phyloP scores from a whole-genome alignment of 2,888 invertebrate genomes.

The Sycophila texana region DNA sequence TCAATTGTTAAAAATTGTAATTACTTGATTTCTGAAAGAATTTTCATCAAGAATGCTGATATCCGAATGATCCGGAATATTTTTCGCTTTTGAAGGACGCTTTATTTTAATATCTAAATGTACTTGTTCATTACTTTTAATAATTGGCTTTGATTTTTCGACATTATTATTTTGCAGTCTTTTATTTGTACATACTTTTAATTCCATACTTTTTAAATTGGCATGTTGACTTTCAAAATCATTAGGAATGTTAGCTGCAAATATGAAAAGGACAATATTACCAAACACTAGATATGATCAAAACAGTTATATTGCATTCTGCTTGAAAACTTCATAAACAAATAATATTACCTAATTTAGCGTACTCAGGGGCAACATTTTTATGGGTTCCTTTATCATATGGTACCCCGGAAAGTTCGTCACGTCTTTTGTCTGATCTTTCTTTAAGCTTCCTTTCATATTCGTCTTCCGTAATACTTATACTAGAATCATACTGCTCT shows the following conservation, averaged over 20 bases:
- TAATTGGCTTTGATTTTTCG: constrained; percentile 46
- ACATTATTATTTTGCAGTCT: neutral
- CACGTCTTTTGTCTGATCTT: neutral
- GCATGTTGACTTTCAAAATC: neutral
- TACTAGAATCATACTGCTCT: constrained; percentile 58
- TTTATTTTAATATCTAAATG: constrained; percentile 36
- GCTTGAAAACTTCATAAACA: too few species aligned
- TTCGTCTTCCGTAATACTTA: constrained; percentile 63
- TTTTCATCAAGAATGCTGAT: constrained; percentile 27
- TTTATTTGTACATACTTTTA: neutral
- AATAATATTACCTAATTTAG: neutral
- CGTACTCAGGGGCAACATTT: neutral
- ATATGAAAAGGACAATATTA: neutral
- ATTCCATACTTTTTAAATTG: neutral
- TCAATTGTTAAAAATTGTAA: neutral
- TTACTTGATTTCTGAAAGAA: constrained; percentile 20
- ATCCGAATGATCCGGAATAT: neutral
- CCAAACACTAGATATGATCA: too few species aligned
- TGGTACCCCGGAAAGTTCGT: neutral
- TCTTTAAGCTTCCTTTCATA: constrained; percentile 6
- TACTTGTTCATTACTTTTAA: constrained; percentile 46
- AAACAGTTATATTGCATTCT: too few species aligned
- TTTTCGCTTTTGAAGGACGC: neutral
- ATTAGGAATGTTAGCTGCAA: neutral
- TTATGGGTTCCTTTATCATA: neutral